Evolutionary conservation across 2,113 vertebrate species (phyloP).

Genomic region (Petromus typicus): DNA sequence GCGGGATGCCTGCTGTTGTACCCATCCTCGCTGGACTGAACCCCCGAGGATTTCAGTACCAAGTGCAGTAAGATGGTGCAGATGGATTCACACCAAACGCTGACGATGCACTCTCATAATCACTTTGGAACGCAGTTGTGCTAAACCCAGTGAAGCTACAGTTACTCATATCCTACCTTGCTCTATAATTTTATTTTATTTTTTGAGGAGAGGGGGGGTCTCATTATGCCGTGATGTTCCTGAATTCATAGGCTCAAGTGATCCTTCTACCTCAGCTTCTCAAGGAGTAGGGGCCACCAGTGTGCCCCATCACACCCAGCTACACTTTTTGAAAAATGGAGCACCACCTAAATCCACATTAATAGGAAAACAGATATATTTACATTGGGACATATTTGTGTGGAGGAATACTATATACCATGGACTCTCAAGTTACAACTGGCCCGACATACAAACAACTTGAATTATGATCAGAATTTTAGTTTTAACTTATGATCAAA

Average conservation of each 20-base stretch:
- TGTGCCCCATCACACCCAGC: neutral
- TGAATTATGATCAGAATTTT: too few species aligned
- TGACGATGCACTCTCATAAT: rapidly evolving
- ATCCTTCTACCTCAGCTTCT: neutral
- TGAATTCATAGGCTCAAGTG: neutral
- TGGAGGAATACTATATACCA: neutral
- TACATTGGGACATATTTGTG: neutral
- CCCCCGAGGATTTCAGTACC: neutral
- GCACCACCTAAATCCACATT: neutral
- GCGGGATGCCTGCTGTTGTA: too few species aligned
- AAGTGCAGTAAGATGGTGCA: neutral
- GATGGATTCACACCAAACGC: too few species aligned
- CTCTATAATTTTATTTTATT: neutral
- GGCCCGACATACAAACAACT: too few species aligned
- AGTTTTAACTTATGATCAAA: too few species aligned
- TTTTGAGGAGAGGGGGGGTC: neutral
- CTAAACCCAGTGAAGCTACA: neutral
- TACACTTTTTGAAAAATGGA: neutral
- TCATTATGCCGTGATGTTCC: neutral
- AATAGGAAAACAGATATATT: too few species aligned
- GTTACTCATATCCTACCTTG: neutral
- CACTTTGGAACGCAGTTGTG: neutral
- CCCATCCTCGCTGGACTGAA: too few species aligned
- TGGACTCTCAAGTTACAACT: too few species aligned
- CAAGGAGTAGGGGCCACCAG: neutral